Evolutionary conservation across 2,888 invertebrate genomes (phyloP).

Genomic region (Mongoloraphidia duomilia): DNA sequence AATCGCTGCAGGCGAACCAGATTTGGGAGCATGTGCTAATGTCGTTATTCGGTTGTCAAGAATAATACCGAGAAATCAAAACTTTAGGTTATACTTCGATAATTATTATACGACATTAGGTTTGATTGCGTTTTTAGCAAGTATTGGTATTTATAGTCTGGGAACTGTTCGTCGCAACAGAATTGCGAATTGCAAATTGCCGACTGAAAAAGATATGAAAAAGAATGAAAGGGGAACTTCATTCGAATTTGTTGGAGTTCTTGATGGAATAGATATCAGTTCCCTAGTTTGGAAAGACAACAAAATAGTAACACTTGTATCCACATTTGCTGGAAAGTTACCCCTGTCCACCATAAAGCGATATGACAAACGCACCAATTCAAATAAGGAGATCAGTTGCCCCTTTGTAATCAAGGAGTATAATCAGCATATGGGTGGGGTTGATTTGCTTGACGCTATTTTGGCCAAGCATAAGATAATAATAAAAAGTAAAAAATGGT

Average conservation of each 20-base stretch:
- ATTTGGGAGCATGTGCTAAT: slow-evolving; percentile 7
- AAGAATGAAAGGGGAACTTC: slow-evolving; percentile 12
- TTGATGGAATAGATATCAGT: slow-evolving; percentile 8
- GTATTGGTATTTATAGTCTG: slow-evolving; percentile 7
- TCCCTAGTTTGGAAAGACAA: slow-evolving; percentile 21
- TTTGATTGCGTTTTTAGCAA: slow-evolving; percentile 7
- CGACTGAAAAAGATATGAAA: too few relatives aligned
- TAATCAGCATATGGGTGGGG: slow-evolving; percentile 16
- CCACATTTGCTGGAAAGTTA: slow-evolving; percentile 19
- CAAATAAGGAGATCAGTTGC: slow-evolving; percentile 5
- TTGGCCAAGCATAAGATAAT: slow-evolving; percentile 5
- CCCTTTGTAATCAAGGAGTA: slow-evolving; percentile 10
- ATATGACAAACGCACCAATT: slow-evolving; percentile 15
- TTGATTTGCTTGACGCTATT: slow-evolving; percentile 12
- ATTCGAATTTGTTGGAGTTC: slow-evolving; percentile 8
- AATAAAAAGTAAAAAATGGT: slow-evolving; percentile 10
- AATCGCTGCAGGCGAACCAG: slow-evolving; percentile 5
- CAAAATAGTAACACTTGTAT: slow-evolving; percentile 20
- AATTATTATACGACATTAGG: slow-evolving; percentile 11
- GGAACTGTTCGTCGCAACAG: slow-evolving; percentile 13
- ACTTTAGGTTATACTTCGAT: slow-evolving; percentile 12
- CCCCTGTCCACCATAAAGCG: slow-evolving; percentile 16
- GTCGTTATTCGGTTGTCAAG: slow-evolving; percentile 2
- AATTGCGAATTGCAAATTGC: slow-evolving; percentile 13
- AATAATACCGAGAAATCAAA: slow-evolving; percentile 1